These are phyloP conservation scores for Paramisgurnus dabryanus DNA, from an alignment of 2,113 vertebrate genomes.

Conservation along the genomic window DNA sequence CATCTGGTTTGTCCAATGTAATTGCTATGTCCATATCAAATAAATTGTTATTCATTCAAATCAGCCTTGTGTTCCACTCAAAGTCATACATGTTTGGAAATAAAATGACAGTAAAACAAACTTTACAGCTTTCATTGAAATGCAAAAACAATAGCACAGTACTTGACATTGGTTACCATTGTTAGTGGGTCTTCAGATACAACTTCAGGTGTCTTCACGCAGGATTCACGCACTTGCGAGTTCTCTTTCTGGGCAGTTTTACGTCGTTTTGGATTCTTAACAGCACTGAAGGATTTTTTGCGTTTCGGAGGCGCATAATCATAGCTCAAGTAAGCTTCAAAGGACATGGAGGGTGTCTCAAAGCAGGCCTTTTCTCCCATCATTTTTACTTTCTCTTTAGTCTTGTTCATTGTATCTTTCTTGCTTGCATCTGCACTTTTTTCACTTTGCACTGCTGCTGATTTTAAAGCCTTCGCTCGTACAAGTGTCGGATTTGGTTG, in stretches of 20 bases:
- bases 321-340: slow-evolving; percentile 84
- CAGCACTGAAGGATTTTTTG: slow-evolving; percentile 63
- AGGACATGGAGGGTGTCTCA: slow-evolving; percentile 77
- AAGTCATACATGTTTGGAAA: too few species aligned
- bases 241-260: slow-evolving; percentile 49
- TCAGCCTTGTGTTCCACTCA: too few species aligned
- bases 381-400: slow-evolving; percentile 50
- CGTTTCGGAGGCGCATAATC: slow-evolving; percentile 67
- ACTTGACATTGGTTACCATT: slow-evolving; percentile 61
- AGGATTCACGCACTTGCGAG: background rate
- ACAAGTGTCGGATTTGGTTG: background rate
- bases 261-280: slow-evolving; percentile 58
- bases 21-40: too few species aligned
- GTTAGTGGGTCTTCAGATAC: slow-evolving; percentile 45
- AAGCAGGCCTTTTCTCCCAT: slow-evolving; percentile 42
- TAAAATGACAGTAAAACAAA: too few species aligned
- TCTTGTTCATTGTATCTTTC: slow-evolving; percentile 31
- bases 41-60: too few species aligned
- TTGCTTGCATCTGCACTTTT: slow-evolving; percentile 27
- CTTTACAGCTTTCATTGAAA: background rate
- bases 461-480: slow-evolving; percentile 34
- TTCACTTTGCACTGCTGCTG: slow-evolving; percentile 19
- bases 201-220: slow-evolving; percentile 11
- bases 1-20: too few species aligned
- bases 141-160: background rate